phyloP scores from a whole-genome alignment of 2,888 invertebrate species.

The Sarcophaga carnaria region DNA sequence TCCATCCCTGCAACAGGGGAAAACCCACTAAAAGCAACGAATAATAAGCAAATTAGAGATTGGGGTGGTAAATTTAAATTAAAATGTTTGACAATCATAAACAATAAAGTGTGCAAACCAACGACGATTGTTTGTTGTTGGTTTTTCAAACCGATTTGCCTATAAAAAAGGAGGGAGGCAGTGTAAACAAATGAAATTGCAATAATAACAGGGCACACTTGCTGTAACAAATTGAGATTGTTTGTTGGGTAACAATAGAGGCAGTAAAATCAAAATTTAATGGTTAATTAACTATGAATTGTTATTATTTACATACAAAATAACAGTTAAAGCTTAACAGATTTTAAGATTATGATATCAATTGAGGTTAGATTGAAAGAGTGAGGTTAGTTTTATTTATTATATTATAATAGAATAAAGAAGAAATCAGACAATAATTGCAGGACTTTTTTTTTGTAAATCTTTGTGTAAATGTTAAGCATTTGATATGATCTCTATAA shows the following conservation, averaged over 20 bases:
- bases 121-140: conserved; percentile 54
- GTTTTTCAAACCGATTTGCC: not conserved
- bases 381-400: conserved; percentile 35
- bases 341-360: conserved; percentile 19
- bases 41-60: conserved; percentile 1
- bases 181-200: conserved; percentile 35
- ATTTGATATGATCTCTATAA: conserved; percentile 50
- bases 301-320: conserved; percentile 68
- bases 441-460: conserved; percentile 41
- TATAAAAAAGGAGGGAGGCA: not conserved
- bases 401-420: not conserved
- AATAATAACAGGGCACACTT: conserved; percentile 71
- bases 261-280: conserved; percentile 74
- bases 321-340: not conserved
- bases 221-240: conserved; percentile 74
- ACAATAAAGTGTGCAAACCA: conserved; percentile 18
- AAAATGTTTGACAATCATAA: conserved; percentile 70
- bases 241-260: conserved; percentile 12
- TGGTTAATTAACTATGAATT: conserved; percentile 80
- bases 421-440: conserved; percentile 43
- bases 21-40: not conserved
- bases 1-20: not conserved
- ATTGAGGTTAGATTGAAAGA: conserved; percentile 27
- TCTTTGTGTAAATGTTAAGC: conserved; percentile 37
- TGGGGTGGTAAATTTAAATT: conserved; percentile 61